These are phyloP conservation scores for Corythoichthys intestinalis DNA, from an alignment of 2,113 vertebrate species.

Conservation along the genomic window DNA sequence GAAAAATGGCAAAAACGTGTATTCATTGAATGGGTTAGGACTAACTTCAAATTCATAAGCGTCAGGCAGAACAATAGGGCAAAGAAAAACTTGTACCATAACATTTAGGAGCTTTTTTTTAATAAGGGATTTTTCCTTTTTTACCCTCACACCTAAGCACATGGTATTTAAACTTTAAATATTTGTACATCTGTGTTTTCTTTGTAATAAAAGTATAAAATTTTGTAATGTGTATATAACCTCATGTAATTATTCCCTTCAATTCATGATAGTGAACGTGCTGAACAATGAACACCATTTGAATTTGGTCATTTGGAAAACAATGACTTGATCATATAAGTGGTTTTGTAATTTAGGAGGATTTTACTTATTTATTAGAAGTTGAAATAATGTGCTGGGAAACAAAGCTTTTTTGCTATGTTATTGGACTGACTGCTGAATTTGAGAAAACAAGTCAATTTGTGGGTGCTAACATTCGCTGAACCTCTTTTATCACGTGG, in stretches of 20 bases:
- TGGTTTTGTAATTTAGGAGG: neutral
- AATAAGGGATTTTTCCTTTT: neutral
- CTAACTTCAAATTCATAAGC: too few species aligned
- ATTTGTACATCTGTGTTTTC: neutral
- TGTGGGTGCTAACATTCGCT: neutral
- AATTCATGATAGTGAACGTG: neutral
- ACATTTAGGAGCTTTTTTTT: neutral
- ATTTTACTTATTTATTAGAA: constrained; percentile 7
- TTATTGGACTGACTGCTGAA: neutral
- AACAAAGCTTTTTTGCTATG: neutral
- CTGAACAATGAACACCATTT: neutral
- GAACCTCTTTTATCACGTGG: neutral
- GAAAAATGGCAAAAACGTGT: neutral
- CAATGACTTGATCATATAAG: neutral
- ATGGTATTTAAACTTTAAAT: neutral
- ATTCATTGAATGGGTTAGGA: neutral
- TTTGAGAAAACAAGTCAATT: neutral
- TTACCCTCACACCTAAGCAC: neutral
- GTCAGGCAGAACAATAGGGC: too few species aligned
- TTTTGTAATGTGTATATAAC: neutral
- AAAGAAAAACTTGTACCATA: neutral
- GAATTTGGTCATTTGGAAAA: neutral
- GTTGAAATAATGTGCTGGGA: constrained; percentile 1
- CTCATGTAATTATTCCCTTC: constrained; percentile 15
- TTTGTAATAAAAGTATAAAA: neutral